Evolutionary conservation across 2,797 vertebrate genomes (phyloP).

Genomic region (Danio tinwini): DNA sequence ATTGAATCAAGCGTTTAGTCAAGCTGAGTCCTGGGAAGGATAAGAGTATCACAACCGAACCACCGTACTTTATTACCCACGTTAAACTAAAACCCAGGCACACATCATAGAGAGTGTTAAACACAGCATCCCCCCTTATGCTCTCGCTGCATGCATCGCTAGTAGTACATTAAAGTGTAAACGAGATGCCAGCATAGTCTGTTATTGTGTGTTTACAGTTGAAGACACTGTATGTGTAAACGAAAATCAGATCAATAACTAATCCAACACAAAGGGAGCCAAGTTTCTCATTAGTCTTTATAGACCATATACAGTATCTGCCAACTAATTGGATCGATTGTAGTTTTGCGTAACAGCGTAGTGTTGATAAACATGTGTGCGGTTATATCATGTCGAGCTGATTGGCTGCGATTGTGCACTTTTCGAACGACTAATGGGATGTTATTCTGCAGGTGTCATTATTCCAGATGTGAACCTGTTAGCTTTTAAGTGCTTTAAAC

Average conservation of each 20-base stretch:
- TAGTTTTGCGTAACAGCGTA: conserved; percentile 39
- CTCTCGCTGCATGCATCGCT: background rate
- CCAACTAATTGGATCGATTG: conserved; percentile 38
- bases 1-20: conserved; percentile 32
- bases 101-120: background rate
- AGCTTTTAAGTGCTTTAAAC: conserved; percentile 17
- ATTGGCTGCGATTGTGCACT: background rate
- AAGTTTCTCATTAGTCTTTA: background rate
- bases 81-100: background rate
- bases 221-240: background rate
- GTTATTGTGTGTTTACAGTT: conserved; percentile 11
- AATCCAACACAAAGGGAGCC: conserved; percentile 12
- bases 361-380: background rate
- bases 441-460: background rate
- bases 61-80: background rate
- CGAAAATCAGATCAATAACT: conserved; percentile 40
- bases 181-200: background rate
- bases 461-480: background rate
- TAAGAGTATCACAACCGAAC: background rate
- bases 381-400: background rate
- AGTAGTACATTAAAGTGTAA: background rate
- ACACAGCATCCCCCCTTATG: background rate
- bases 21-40: conserved; percentile 11
- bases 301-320: conserved; percentile 25
- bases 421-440: background rate